These are phyloP conservation scores for Sinosuthora webbiana DNA, from an alignment of 2,113 vertebrate species.

Conservation along the genomic window DNA sequence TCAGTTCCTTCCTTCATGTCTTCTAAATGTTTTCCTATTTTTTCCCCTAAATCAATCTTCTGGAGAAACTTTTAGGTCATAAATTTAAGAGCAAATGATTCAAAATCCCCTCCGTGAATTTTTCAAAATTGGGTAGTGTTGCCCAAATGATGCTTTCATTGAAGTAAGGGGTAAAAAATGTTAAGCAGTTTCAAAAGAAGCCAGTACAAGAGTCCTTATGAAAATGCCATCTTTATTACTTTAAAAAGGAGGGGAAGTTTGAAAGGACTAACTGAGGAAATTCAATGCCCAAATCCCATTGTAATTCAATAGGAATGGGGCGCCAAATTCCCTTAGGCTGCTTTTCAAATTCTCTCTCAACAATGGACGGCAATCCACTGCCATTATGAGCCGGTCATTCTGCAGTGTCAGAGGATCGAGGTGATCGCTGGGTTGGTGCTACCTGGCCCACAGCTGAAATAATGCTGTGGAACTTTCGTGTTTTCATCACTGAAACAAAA, in stretches of 20 bases:
- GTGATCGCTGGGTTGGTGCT: neutral
- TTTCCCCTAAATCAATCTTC: neutral
- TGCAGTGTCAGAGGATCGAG: neutral
- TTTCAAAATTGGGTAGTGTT: neutral
- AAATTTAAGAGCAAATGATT: neutral
- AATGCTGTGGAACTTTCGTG: neutral
- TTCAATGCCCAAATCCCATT: conserved; percentile 41
- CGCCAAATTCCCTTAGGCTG: conserved; percentile 26
- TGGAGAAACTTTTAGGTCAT: neutral
- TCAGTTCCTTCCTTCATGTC: neutral
- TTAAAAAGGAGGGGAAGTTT: conserved; percentile 23
- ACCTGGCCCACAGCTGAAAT: neutral
- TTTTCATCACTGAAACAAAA: neutral
- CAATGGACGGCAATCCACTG: conserved; percentile 25
- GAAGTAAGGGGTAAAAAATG: neutral
- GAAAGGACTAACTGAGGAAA: conserved; percentile 31
- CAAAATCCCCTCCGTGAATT: neutral
- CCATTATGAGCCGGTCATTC: neutral
- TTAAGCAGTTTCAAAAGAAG: neutral
- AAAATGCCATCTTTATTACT: conserved; percentile 21
- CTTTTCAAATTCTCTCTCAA: conserved; percentile 40
- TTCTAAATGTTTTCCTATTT: neutral
- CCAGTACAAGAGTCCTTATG: neutral
- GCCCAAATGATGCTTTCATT: neutral
- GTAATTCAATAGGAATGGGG: conserved; percentile 51